A percentile compares a stretch with the other conserved stretches of the same genome.
These are phyloP conservation scores for Corythornis vintsioides DNA, from an alignment of 2,113 vertebrate genomes.

Conservation along the genomic window DNA sequence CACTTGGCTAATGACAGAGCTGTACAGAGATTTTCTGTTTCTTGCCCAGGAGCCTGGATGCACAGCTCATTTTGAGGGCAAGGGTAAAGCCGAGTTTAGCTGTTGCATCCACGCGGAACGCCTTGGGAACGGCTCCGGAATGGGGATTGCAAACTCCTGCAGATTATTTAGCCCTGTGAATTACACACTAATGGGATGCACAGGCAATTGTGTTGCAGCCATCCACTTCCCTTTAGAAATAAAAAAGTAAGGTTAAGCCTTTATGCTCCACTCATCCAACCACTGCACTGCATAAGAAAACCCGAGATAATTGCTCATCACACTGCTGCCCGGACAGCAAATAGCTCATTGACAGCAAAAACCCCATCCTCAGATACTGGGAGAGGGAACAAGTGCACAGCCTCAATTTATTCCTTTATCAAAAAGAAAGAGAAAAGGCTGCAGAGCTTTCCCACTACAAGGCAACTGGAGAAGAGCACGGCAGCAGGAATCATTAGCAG, in stretches of 20 bases:
- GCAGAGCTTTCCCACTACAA: not conserved
- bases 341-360: not conserved
- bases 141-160: not conserved
- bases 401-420: not conserved
- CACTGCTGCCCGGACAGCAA: not conserved
- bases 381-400: not conserved
- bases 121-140: not conserved
- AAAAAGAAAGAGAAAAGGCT: not conserved
- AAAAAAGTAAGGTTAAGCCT: not conserved
- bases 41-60: not conserved
- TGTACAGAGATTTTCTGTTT: not conserved
- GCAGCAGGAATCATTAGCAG: not conserved
- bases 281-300: not conserved
- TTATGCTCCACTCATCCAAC: not conserved
- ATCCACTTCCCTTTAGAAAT: not conserved
- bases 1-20: not conserved
- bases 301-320: not conserved
- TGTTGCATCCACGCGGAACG: not conserved
- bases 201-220: not conserved
- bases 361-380: not conserved
- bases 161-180: not conserved
- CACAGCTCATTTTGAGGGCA: not conserved
- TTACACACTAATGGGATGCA: not conserved
- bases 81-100: not conserved
- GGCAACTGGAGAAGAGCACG: not conserved